These are phyloP conservation scores for Microtus richardsoni DNA, from an alignment of 2,113 vertebrate species.

Conservation along the genomic window DNA sequence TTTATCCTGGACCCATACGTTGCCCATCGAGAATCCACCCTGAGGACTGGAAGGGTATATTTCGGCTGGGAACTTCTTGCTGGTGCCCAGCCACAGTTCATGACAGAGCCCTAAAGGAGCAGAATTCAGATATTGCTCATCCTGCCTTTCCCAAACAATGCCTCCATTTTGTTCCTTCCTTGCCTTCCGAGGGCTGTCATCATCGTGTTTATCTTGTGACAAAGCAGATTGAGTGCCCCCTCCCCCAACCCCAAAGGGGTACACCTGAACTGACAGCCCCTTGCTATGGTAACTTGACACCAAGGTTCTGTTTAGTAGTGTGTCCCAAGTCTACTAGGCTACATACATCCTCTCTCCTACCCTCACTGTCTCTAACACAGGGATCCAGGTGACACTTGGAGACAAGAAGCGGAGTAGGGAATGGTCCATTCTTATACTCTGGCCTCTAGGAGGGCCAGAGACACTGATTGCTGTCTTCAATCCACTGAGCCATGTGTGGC, in stretches of 20 bases:
- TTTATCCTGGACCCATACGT: neutral
- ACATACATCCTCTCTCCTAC: neutral
- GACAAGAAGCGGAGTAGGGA: fast-evolving
- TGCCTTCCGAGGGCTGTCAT: neutral
- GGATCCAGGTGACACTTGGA: neutral
- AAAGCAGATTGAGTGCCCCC: neutral
- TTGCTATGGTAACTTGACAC: neutral
- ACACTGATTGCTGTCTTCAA: neutral
- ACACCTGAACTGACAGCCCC: neutral
- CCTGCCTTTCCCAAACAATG: neutral
- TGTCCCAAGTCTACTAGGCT: neutral
- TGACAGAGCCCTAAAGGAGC: neutral
- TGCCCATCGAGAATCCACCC: neutral
- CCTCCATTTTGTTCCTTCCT: neutral
- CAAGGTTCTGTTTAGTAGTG: neutral
- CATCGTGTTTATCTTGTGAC: neutral
- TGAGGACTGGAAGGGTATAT: too few species aligned
- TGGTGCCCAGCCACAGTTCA: neutral
- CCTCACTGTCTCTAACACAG: neutral
- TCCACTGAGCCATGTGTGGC: neutral
- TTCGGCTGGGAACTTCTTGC: neutral
- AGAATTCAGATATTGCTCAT: neutral
- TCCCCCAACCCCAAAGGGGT: neutral
- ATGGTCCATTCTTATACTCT: neutral
- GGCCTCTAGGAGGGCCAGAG: neutral